These are phyloP conservation scores for Fulmarus glacialis DNA, from an alignment of 2,113 vertebrate genomes.

Conservation along the genomic window DNA sequence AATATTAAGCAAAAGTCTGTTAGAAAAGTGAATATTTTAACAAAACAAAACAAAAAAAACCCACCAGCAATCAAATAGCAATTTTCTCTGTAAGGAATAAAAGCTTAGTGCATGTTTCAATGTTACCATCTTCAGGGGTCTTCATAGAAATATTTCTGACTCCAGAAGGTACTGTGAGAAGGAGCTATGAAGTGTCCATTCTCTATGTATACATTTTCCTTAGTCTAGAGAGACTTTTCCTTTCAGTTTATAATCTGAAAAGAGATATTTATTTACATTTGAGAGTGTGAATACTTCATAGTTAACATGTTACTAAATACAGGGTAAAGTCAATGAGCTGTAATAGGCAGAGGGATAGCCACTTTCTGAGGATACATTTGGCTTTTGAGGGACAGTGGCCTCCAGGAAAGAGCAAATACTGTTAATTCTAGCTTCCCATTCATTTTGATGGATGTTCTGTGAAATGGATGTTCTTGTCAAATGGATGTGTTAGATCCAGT, in stretches of 20 bases:
- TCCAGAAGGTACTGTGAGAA: background rate
- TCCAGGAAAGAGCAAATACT: background rate
- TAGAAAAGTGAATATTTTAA: background rate
- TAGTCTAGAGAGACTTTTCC: background rate
- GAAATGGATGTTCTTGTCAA: background rate
- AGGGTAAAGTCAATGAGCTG: background rate
- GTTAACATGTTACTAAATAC: background rate
- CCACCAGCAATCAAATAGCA: background rate
- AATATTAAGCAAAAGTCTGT: background rate
- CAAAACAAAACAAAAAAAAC: background rate
- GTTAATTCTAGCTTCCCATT: background rate
- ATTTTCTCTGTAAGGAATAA: background rate
- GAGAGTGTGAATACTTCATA: background rate
- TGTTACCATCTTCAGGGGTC: background rate
- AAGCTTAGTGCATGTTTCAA: background rate
- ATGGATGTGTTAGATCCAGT: background rate
- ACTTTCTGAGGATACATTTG: background rate
- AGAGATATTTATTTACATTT: background rate
- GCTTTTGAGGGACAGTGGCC: background rate
- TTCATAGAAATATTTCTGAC: background rate
- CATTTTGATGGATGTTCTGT: background rate
- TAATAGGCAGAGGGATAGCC: background rate
- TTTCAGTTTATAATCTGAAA: background rate
- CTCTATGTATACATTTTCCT: background rate
- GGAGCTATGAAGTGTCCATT: background rate